phyloP scores from a whole-genome alignment of 2,888 invertebrate genomes.

The Venusia cambrica region DNA sequence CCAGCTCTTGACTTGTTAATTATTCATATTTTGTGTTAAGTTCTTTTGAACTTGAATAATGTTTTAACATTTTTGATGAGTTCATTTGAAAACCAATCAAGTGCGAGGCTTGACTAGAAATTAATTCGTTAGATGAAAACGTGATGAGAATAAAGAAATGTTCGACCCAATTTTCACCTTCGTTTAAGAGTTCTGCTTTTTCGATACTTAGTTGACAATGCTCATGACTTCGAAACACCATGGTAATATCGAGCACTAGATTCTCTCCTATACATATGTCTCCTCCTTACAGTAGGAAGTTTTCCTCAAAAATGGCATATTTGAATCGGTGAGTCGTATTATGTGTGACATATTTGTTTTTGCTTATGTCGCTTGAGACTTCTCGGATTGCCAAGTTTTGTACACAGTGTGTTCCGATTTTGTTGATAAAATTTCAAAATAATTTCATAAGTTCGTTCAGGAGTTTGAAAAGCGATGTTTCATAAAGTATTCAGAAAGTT shows the following conservation, averaged over 20 bases:
- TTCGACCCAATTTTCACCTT: background rate
- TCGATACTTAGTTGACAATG: too few species aligned
- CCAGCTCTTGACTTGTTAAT: conserved; percentile 5
- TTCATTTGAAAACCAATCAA: conserved; percentile 7
- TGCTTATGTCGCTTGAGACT: conserved; percentile 1
- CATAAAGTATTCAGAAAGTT: conserved; percentile 16
- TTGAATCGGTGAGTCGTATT: too few species aligned
- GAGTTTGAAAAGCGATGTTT: conserved; percentile 17
- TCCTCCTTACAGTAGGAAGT: too few species aligned
- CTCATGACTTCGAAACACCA: too few species aligned
- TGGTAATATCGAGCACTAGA: too few species aligned
- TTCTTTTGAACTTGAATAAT: conserved; percentile 7
- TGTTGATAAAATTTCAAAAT: conserved; percentile 13
- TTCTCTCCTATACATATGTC: too few species aligned
- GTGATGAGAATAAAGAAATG: conserved; percentile 5
- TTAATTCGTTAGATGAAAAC: too few species aligned
- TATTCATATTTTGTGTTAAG: conserved; percentile 10
- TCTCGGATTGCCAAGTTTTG: conserved; percentile 5
- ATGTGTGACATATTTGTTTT: too few species aligned
- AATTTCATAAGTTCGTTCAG: conserved; percentile 12
- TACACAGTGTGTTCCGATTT: conserved; percentile 12
- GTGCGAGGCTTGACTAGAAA: too few species aligned
- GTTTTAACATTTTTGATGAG: conserved; percentile 4
- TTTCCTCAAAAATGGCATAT: too few species aligned
- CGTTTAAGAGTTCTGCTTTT: conserved; percentile 3